Evolutionary conservation across 2,797 vertebrate genomes (phyloP).

Genomic region (Peromyscus melanophrys): DNA sequence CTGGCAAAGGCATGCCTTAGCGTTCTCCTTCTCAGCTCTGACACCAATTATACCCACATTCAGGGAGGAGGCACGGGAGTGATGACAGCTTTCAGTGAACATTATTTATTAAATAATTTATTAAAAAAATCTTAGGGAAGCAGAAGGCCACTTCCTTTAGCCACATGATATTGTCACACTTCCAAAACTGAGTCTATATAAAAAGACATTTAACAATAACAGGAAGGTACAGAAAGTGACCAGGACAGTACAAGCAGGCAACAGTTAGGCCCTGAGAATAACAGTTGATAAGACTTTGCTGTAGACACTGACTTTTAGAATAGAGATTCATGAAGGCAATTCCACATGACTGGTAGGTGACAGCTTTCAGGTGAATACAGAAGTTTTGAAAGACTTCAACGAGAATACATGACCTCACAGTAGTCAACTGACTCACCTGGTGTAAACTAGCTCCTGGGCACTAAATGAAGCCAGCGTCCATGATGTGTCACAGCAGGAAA

Average conservation of each 20-base stretch:
- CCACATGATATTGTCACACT: slow-evolving; percentile 16
- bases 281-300: slow-evolving; percentile 25
- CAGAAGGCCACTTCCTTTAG: slow-evolving; percentile 61
- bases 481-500: slow-evolving; percentile 53
- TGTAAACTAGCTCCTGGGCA: slow-evolving; percentile 15
- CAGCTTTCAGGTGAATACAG: slow-evolving; percentile 21
- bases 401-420: slow-evolving; percentile 7
- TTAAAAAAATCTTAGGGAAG: slow-evolving; percentile 64
- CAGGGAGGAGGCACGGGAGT: background rate
- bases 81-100: background rate
- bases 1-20: background rate
- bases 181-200: slow-evolving; percentile 38
- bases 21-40: slow-evolving; percentile 30
- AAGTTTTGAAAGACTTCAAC: slow-evolving; percentile 49
- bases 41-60: background rate
- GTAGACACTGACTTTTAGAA: background rate
- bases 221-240: slow-evolving; percentile 46
- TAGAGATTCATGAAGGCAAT: slow-evolving; percentile 30
- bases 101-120: slow-evolving; percentile 73
- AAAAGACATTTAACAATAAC: slow-evolving; percentile 43
- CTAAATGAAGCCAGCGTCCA: slow-evolving; percentile 51
- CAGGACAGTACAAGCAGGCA: background rate
- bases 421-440: background rate
- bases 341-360: background rate
- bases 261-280: slow-evolving; percentile 67